Evolutionary conservation across 2,888 invertebrate genomes (phyloP).

Genomic region (Rugalucina vietnamica): DNA sequence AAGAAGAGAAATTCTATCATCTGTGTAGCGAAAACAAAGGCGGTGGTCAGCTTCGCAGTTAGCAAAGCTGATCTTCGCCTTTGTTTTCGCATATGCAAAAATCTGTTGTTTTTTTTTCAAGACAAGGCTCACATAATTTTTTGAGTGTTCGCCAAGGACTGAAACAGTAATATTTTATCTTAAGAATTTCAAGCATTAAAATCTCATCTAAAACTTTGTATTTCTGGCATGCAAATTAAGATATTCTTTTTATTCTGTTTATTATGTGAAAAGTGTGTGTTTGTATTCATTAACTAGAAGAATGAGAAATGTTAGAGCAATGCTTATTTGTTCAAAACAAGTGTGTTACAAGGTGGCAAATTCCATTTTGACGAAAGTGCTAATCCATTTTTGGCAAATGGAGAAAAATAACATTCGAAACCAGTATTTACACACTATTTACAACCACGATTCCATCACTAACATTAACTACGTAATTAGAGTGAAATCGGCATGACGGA

Average conservation of each 20-base stretch:
- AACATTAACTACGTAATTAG: neutral
- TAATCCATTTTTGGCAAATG: neutral
- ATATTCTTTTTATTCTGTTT: neutral
- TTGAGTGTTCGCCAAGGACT: neutral
- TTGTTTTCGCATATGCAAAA: no score
- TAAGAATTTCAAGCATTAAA: neutral
- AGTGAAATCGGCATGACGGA: neutral
- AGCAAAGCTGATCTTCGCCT: no score
- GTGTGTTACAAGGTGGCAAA: constrained; percentile 1
- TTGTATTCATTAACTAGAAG: neutral
- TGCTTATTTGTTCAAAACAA: neutral
- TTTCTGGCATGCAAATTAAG: no score
- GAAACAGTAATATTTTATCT: neutral
- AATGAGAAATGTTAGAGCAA: neutral
- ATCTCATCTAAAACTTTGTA: neutral
- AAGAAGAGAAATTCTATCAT: no score
- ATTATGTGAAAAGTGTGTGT: neutral
- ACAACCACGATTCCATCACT: no score
- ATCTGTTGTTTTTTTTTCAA: no score
- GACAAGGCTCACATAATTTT: no score
- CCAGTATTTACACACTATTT: neutral
- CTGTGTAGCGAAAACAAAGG: no score
- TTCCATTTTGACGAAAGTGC: constrained; percentile 9
- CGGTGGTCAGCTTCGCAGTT: no score
- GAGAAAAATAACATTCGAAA: neutral